These are phyloP conservation scores for Nettapus auritus DNA, from an alignment of 2,113 vertebrate genomes.

Conservation along the genomic window DNA sequence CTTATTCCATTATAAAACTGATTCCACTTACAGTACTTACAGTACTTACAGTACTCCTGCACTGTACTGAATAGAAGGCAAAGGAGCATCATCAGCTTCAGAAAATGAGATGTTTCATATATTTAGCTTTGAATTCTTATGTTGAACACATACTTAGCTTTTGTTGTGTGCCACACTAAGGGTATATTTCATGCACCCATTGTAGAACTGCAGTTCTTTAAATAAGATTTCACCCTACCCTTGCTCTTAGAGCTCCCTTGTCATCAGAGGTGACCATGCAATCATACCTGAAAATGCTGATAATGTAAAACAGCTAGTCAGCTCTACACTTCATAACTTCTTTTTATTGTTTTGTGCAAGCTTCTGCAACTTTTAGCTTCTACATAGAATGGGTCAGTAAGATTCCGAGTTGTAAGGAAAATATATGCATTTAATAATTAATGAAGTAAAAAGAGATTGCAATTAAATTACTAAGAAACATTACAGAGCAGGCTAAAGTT, in stretches of 20 bases:
- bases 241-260: not conserved
- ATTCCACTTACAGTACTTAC: no score
- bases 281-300: not conserved
- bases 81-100: not conserved
- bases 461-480: slow-evolving; percentile 4
- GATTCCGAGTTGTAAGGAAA: not conserved
- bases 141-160: not conserved
- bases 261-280: not conserved
- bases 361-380: not conserved
- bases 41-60: accelerated
- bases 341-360: not conserved
- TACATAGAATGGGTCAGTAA: not conserved
- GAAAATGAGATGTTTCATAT: not conserved
- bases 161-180: not conserved
- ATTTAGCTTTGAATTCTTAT: not conserved
- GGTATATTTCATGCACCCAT: not conserved
- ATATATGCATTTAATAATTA: slow-evolving; percentile 37
- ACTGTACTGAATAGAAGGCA: not conserved
- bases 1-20: not conserved
- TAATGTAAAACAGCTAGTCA: not conserved
- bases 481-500: slow-evolving; percentile 2
- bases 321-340: not conserved
- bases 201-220: not conserved
- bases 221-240: not conserved
- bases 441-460: slow-evolving; percentile 9